Base-by-base conservation (phyloP, 2,797 vertebrate species). In the Sebastes taczanowskii region DNA sequence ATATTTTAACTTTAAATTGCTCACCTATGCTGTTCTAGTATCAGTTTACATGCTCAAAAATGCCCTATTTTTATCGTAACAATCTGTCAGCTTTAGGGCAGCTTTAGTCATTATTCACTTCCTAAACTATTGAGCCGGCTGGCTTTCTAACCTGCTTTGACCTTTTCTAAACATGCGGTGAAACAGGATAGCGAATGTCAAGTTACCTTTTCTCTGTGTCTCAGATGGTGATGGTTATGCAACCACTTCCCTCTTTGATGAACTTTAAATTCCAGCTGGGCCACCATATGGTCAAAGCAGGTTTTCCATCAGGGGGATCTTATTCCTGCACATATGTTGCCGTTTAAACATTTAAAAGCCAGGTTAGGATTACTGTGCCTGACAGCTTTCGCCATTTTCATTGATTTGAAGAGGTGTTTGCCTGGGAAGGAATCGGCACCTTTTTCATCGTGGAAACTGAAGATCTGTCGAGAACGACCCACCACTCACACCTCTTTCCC, bases 291-390 rank as follows among this genome's bases (percentile, higher is more conserved):
- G 87, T 78, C 78, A 61, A 68, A 91, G 84, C 86, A 84, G 86
- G 70, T 85, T 87, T 84, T 78, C 79, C 81, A 68, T 64, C 64
- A 68, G 78, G 30, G 58, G 55, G 77, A 78, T 88, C 82, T 69
- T 90, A 88, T 84, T 88, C 78, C 76, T 74, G 86, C 82, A 88
- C 91, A 92, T 90, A 88, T 93, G 92, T 85, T 85, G 61, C 55
- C 69, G 83, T 93, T 93, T 86, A 89, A 92, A 80, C 79, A 79
- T 92, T 89, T 80, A 91, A 91, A 91, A 18, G 38, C 64, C 71
- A 85, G 83, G n/a, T 84, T 88, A 90, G 88, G 79, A 71, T 90
- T 87, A 88, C 89, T 64, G 35, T 70, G 55, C 78, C 78, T 71
- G 73, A 71, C 80, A 78, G 81, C 80, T 76, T 83, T 76, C 1